Evolutionary conservation across 1,140 invertebrate species (phyloP).

Genomic region (Ostrea edulis): DNA sequence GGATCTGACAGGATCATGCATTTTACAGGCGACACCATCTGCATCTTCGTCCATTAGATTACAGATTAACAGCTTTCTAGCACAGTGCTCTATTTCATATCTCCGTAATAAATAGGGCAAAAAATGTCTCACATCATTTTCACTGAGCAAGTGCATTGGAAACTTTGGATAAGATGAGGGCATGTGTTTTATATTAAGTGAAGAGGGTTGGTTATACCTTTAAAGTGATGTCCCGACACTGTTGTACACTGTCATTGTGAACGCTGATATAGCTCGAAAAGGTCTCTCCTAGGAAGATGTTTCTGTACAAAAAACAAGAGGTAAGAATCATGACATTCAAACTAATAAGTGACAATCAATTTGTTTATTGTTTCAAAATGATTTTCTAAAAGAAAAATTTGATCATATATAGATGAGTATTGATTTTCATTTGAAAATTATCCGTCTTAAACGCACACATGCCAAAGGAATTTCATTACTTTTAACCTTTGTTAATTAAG

Average conservation of each 20-base stretch:
- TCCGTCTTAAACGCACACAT: background rate
- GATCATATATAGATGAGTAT: background rate
- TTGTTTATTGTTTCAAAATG: background rate
- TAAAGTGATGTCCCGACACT: conserved; percentile 77
- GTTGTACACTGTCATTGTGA: conserved; percentile 94
- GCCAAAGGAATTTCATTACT: background rate
- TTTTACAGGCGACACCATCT: conserved; percentile 22
- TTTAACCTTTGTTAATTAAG: background rate
- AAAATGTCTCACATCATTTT: conserved; percentile 28
- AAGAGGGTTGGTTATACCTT: conserved; percentile 70
- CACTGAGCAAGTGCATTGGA: conserved; percentile 31
- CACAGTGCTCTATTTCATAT: conserved; percentile 18
- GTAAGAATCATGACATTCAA: background rate
- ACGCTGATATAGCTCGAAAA: conserved; percentile 98
- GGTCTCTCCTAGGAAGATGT: conserved; percentile 95
- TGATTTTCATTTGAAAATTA: background rate
- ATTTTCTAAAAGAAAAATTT: background rate
- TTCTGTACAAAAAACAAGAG: conserved; percentile 81
- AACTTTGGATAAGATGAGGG: conserved; percentile 20
- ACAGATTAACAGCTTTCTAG: conserved; percentile 32
- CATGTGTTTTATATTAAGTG: conserved; percentile 36
- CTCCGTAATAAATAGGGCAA: conserved; percentile 28
- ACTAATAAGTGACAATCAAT: background rate
- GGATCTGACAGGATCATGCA: conserved; percentile 9
- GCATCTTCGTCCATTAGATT: conserved; percentile 14